Base-by-base conservation (phyloP, 2,888 invertebrate genomes). In the Polia nebulosa region DNA sequence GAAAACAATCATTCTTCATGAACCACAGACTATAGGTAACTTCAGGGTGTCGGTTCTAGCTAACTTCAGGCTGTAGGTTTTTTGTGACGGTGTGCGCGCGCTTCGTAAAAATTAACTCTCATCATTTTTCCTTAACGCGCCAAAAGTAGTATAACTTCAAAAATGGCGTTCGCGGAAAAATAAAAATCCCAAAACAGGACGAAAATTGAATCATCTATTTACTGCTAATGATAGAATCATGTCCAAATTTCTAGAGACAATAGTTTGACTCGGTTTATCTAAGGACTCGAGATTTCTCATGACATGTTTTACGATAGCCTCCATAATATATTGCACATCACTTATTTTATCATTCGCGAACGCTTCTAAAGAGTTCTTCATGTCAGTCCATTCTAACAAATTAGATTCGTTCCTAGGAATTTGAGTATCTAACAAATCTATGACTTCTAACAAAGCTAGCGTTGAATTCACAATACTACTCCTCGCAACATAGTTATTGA, bases 371-470 rank as follows among this genome's bases (percentile, higher is more conserved):
- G 81, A 76, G 0, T 63, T 78, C 20, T 64, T 76, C 1, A 88
- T 72, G 8, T 86, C 81, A 1, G 56, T 36, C 89, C 88, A 90
- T 49, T 81, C 82, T 6, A 76, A 34, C 0, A 20, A 47, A 44
- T 84, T 86, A 0, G 73, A 44, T 4, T 87, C 87, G 8, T 79
- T 76, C 0, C 80, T 70, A 0, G 81, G 81, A 17, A 89, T 52
- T 0, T 77, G 76, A 1, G 77, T 75, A 15, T 91, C 87, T 4
- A 87, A 25, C 5, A 76, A 58, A 11, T 90, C 84, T 1, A 90
- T 25, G 0, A 89, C 62, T 7, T 88, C 86, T n/a, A 90, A 63
- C n/a, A 89, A 77, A 0, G 86, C 86, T 8, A 89, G 39, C 0
- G 91, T 89, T 25, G 78, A 79, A 4, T 87, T 86, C 0, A 65